These are phyloP conservation scores for Leucophora obtusa DNA, from an alignment of 2,888 invertebrate genomes.

Conservation along the genomic window DNA sequence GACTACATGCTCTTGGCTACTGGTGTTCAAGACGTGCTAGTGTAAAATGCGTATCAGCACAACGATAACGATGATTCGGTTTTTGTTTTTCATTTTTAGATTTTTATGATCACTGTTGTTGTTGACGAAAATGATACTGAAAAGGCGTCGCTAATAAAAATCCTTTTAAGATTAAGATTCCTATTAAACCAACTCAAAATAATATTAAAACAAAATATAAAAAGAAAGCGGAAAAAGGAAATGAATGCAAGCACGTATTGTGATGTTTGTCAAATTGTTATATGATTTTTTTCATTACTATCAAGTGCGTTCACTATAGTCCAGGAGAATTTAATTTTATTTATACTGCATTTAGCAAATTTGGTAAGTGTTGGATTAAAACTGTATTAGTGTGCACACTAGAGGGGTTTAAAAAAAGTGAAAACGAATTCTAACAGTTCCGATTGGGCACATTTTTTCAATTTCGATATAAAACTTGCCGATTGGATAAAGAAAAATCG, in stretches of 20 bases:
- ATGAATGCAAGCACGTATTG: slow-evolving; percentile 60
- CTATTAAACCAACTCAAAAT: slow-evolving; percentile 61
- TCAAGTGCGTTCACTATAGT: slow-evolving; percentile 14
- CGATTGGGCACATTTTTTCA: too few species aligned
- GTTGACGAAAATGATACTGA: slow-evolving; percentile 28
- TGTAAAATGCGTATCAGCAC: slow-evolving; percentile 48
- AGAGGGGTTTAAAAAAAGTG: too few species aligned
- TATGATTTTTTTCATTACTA: slow-evolving; percentile 42
- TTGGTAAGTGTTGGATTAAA: too few species aligned
- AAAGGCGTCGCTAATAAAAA: slow-evolving; percentile 70
- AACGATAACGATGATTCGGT: slow-evolving; percentile 12
- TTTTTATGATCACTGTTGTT: slow-evolving; percentile 51
- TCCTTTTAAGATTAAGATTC: slow-evolving; percentile 70
- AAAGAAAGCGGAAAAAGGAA: slow-evolving; percentile 52
- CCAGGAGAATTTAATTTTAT: too few species aligned
- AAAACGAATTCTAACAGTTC: too few species aligned
- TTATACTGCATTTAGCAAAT: too few species aligned
- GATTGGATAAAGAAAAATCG: too few species aligned
- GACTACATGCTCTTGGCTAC: slow-evolving; percentile 35
- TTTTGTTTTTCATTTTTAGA: slow-evolving; percentile 20
- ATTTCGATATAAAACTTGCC: too few species aligned
- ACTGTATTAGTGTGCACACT: too few species aligned
- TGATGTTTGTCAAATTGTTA: slow-evolving; percentile 59
- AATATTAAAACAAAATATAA: slow-evolving; percentile 44
- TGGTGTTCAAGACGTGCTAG: slow-evolving; percentile 50